Conservation (phyloP, 2,113 vertebrate genomes). For the Trematocara zebra region DNA sequence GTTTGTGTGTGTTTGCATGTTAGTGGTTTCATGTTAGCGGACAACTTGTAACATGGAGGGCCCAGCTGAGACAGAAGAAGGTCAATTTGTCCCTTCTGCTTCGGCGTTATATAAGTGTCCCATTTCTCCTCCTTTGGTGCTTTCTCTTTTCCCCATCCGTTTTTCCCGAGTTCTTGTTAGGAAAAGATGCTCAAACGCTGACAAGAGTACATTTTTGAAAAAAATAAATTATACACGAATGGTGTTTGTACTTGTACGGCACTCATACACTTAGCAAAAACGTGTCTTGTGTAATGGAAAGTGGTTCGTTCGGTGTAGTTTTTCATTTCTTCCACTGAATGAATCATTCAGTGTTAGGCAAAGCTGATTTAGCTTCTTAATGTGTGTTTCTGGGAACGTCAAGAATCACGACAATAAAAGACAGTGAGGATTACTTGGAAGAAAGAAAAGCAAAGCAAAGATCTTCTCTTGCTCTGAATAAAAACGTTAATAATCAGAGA, state of each 20-base stretch:
- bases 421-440: neutral
- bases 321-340: neutral
- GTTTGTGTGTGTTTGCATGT: neutral
- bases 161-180: neutral
- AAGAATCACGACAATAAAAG: neutral
- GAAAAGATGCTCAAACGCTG: neutral
- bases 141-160: neutral
- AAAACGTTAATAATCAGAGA: neutral
- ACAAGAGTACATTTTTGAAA: neutral
- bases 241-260: neutral
- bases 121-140: neutral
- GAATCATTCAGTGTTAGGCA: neutral
- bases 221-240: neutral
- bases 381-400: neutral
- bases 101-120: conserved; percentile 43
- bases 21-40: neutral
- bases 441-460: neutral
- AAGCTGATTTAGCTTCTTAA: neutral
- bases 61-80: conserved; percentile 46
- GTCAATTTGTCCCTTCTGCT: conserved; percentile 47
- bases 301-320: neutral
- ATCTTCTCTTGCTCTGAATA: neutral
- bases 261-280: neutral
- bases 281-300: neutral
- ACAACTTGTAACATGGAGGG: neutral